These are phyloP conservation scores for Phoenicopterus ruber DNA, from an alignment of 2,113 vertebrate species.

Conservation along the genomic window DNA sequence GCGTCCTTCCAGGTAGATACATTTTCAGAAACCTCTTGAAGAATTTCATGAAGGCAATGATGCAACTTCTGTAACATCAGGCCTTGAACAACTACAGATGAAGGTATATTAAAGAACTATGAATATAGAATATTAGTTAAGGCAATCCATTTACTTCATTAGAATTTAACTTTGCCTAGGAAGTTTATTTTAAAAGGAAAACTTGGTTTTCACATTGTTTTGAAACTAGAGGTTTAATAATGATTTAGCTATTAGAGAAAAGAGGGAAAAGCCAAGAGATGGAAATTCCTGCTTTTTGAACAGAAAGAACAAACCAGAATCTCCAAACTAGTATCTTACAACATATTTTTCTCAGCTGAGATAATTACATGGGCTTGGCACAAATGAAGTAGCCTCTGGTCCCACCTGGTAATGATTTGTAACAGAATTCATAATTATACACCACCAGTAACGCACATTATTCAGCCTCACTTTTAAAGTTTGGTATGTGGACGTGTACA, in stretches of 20 bases:
- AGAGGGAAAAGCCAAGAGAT: not conserved
- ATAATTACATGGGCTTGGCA: not conserved
- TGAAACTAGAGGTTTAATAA: not conserved
- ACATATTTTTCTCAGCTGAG: not conserved
- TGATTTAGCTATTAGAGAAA: not conserved
- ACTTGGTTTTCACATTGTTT: not conserved
- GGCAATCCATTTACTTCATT: not conserved
- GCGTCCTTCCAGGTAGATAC: not conserved
- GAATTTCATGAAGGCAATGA: not conserved
- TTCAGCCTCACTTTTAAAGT: not conserved
- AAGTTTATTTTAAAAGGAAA: not conserved
- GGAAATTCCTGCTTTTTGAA: not conserved
- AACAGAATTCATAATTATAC: not conserved
- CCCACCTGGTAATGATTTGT: not conserved
- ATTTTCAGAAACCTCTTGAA: not conserved
- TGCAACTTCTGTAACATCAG: not conserved
- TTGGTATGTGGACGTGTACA: rapidly evolving
- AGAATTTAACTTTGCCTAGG: not conserved
- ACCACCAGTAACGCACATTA: not conserved
- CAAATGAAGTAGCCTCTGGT: not conserved
- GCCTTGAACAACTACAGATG: not conserved
- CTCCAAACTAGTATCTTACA: not conserved
- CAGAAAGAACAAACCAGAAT: not conserved
- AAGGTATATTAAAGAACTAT: not conserved
- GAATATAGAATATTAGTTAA: not conserved